These are phyloP conservation scores for Orgyia antiqua DNA, from an alignment of 2,888 invertebrate genomes.

Conservation along the genomic window DNA sequence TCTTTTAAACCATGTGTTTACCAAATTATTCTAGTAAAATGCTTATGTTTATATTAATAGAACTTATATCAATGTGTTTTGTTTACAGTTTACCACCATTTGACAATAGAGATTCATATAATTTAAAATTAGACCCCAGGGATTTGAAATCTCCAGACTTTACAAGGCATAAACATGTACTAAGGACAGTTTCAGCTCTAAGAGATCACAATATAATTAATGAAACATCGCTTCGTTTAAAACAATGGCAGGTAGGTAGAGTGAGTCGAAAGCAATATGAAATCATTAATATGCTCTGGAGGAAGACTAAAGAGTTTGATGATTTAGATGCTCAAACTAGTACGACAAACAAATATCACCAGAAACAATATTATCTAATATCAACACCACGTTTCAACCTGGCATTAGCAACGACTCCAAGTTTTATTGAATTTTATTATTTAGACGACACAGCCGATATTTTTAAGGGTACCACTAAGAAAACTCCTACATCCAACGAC, in stretches of 20 bases:
- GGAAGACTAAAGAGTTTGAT: constrained; percentile 46
- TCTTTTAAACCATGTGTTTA: constrained; percentile 1
- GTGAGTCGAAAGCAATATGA: constrained; percentile 50
- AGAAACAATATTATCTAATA: constrained; percentile 9
- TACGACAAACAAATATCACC: constrained; percentile 12
- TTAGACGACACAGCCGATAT: constrained; percentile 41
- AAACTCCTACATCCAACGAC: constrained; percentile 2
- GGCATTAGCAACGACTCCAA: constrained; percentile 35
- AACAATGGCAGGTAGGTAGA: constrained; percentile 43
- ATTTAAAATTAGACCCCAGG: constrained; percentile 13
- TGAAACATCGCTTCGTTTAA: constrained; percentile 6
- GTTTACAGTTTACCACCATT: constrained; percentile 10
- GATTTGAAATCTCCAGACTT: constrained; percentile 7
- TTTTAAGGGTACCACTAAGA: constrained; percentile 11
- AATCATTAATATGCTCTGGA: constrained; percentile 54
- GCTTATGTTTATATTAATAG: constrained; percentile 5
- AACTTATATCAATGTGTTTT: constrained; percentile 6
- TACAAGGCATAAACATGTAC: constrained; percentile 7
- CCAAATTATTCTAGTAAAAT: constrained; percentile 4
- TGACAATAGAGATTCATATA: constrained; percentile 14
- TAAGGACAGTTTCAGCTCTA: constrained; percentile 6
- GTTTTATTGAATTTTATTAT: constrained; percentile 65
- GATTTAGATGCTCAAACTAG: no score
- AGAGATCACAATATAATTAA: constrained; percentile 6
- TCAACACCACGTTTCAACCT: constrained; percentile 6